phyloP scores from a whole-genome alignment of 2,797 vertebrate genomes.

The Tolypeutes matacus region DNA sequence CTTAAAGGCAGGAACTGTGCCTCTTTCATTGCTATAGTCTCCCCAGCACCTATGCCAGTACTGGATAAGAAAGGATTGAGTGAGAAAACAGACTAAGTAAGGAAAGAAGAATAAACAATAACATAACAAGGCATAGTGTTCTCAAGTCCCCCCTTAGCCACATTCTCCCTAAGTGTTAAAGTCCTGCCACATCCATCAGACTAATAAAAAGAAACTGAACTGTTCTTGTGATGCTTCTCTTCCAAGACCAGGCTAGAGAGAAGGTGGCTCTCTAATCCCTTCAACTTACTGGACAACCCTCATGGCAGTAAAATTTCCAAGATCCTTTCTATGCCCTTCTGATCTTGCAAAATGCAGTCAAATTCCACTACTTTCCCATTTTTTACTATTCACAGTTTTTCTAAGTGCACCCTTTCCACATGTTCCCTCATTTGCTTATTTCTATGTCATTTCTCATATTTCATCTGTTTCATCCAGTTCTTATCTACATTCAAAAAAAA shows the following conservation, averaged over 20 bases:
- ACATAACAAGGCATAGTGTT: neutral
- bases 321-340: neutral
- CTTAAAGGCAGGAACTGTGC: constrained; percentile 1
- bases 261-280: neutral
- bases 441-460: constrained; percentile 14
- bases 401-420: neutral
- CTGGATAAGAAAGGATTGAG: neutral
- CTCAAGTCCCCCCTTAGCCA: neutral
- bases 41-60: neutral
- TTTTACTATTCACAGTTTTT: constrained; percentile 19
- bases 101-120: neutral
- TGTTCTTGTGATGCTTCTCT: neutral
- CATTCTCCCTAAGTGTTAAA: neutral
- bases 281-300: neutral
- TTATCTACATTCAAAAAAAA: constrained; percentile 36
- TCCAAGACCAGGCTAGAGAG: neutral
- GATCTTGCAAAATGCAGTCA: constrained; percentile 21
- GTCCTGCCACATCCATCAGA: neutral
- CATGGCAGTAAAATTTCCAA: neutral
- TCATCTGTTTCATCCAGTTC: constrained; percentile 16
- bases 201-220: neutral
- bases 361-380: neutral
- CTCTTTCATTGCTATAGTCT: neutral
- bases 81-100: neutral
- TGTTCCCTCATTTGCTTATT: neutral